Evolutionary conservation across 2,113 vertebrate genomes (phyloP).

Genomic region (Trematocara marginatum): DNA sequence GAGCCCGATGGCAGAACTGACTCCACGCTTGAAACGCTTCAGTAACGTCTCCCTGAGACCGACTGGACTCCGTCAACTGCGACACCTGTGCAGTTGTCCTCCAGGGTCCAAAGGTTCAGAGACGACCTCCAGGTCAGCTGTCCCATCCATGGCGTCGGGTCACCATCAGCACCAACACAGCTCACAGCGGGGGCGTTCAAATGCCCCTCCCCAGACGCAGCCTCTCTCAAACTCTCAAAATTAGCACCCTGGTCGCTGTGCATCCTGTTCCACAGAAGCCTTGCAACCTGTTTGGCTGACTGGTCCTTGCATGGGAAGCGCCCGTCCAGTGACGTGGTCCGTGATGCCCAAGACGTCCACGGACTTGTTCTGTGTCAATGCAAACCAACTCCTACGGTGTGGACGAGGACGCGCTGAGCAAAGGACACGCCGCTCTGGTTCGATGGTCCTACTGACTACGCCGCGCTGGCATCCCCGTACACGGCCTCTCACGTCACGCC

Average conservation of each 20-base stretch:
- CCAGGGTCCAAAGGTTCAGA: not conserved
- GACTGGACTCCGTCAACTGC: not conserved
- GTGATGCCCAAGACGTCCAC: not conserved
- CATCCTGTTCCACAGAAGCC: not conserved
- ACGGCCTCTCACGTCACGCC: not conserved
- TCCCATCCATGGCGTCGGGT: not conserved
- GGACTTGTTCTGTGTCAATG: not conserved
- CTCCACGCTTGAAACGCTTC: not conserved
- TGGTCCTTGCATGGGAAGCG: not conserved
- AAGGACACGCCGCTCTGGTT: not conserved
- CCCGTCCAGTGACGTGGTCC: not conserved
- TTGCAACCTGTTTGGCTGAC: not conserved
- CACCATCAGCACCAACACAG: not conserved
- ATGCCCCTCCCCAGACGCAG: not conserved
- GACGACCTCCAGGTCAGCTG: not conserved
- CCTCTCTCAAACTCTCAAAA: not conserved
- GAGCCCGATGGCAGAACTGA: not conserved
- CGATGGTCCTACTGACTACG: not conserved
- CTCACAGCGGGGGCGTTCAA: not conserved
- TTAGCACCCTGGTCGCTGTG: not conserved
- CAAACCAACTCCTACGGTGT: not conserved
- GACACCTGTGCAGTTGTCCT: not conserved
- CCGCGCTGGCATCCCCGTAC: not conserved
- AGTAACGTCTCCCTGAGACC: not conserved
- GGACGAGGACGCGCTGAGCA: not conserved